phyloP scores from a whole-genome alignment of 1,140 invertebrate genomes.

The Drosophila sp. region DNA sequence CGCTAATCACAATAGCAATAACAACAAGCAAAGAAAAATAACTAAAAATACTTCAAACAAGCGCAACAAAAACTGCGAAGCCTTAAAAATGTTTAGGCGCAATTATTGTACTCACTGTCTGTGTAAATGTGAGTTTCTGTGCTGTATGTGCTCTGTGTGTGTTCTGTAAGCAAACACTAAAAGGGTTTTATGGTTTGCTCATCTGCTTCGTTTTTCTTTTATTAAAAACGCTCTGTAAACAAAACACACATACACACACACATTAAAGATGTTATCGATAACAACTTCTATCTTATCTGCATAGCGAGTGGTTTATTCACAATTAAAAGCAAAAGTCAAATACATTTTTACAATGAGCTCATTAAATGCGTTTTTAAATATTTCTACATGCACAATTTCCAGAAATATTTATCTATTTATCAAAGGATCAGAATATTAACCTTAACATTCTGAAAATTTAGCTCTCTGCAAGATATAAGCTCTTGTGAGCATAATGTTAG shows the following conservation, averaged over 20 bases:
- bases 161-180: constrained; percentile 5
- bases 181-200: constrained; percentile 27
- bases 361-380: background rate
- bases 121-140: background rate
- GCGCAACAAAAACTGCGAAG: constrained; percentile 46
- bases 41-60: constrained; percentile 77
- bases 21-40: constrained; percentile 36
- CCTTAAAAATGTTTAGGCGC: constrained; percentile 68
- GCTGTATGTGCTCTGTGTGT: background rate
- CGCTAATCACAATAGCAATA: constrained; percentile 48
- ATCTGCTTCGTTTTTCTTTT: constrained; percentile 28
- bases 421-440: background rate
- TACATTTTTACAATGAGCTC: background rate
- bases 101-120: constrained; percentile 53
- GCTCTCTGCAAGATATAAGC: too few relatives aligned
- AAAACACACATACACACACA: constrained; percentile 21
- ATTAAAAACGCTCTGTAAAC: background rate
- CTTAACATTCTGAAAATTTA: background rate
- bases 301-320: constrained; percentile 11
- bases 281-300: constrained; percentile 42
- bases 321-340: constrained; percentile 13
- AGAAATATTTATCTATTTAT: background rate
- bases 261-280: constrained; percentile 36
- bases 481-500: constrained; percentile 1
- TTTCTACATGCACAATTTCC: too few relatives aligned